Base-by-base conservation (phyloP, 2,797 vertebrate genomes). In the Pseudocheirus occidentalis region DNA sequence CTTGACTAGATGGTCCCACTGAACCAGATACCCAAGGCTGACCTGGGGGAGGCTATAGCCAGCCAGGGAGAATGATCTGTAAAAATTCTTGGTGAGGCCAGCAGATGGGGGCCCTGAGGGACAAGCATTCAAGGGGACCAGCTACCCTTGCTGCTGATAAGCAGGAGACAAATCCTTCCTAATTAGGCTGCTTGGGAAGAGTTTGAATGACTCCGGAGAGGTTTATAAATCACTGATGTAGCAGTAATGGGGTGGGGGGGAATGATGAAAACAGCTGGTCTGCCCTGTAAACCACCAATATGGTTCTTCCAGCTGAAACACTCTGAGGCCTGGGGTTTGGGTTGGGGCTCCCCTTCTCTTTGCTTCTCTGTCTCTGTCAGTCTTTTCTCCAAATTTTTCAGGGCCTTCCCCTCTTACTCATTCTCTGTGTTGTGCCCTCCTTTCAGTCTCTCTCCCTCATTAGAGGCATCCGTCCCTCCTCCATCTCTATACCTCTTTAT, bases 211-310 rank as follows among this genome's bases (percentile, higher is more conserved):
- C 0, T 40, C 46, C 92, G 59, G 93, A 52, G 29, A 56, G 81
- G 31, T 55, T 96, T 55, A 95, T 96, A 95, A 95, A 97, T 95
- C 95, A n/a, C 55, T 96, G 62, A 91, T 95, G 81, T 55, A 52
- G 90, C 93, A 31, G 56, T 93, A 57, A 95, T 89, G 7, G 56
- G 3, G 0, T 9, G 81, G 89, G 95, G 93, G 55, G 55, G 14
- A 11, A 95, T 96, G 93, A 92, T 89, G 56, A 53, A 93, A 96
- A 92, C 91, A 94, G 91, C 94, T 95, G 95, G 90, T 55, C 90
- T 13, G 50, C 73, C 94, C 93, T 92, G 56, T 93, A 95, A 96
- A 57, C 46, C 87, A 91, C 96, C 97, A 96, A 95, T 96, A 93
- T 0, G 0, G 87, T 34, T 81, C 90, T 91, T 95, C 31, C 87